Conservation (phyloP, 2,888 invertebrate species). For the Thymelicus sylvestris region DNA sequence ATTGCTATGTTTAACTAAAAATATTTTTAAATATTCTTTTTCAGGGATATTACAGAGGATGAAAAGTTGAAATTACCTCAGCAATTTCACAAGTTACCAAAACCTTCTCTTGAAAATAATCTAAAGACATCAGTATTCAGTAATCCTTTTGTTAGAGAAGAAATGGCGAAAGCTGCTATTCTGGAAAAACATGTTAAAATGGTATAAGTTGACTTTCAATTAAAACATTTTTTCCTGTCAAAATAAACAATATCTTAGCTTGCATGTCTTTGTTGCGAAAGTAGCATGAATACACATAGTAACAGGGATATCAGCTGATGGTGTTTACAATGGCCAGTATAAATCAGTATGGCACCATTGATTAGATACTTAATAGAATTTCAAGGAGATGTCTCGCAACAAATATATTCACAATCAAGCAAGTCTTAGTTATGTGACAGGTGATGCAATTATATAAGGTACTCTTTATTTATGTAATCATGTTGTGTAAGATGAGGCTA, state of each 20-base stretch:
- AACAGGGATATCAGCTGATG: no score
- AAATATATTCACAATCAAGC: no score
- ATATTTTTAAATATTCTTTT: not conserved
- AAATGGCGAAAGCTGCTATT: slow-evolving; percentile 93
- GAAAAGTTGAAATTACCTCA: slow-evolving; percentile 68
- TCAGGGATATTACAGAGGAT: slow-evolving; percentile 42
- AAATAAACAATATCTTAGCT: not conserved
- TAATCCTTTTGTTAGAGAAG: slow-evolving; percentile 94
- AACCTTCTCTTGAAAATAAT: slow-evolving; percentile 85
- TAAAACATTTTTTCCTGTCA: slow-evolving; percentile 34
- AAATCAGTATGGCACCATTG: not conserved
- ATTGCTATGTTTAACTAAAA: no score
- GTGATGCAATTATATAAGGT: no score
- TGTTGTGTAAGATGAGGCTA: no score
- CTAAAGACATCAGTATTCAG: slow-evolving; percentile 91
- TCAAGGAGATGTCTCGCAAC: no score
- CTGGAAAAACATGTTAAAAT: slow-evolving; percentile 97
- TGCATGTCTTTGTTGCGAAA: not conserved
- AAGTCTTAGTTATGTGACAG: no score
- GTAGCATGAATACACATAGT: no score
- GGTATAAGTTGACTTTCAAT: slow-evolving; percentile 87
- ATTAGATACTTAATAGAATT: not conserved
- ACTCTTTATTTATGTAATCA: no score
- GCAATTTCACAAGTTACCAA: slow-evolving; percentile 79
- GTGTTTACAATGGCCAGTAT: no score